phyloP scores from a whole-genome alignment of 2,888 invertebrate species.

The Meghimatium bilineatum region DNA sequence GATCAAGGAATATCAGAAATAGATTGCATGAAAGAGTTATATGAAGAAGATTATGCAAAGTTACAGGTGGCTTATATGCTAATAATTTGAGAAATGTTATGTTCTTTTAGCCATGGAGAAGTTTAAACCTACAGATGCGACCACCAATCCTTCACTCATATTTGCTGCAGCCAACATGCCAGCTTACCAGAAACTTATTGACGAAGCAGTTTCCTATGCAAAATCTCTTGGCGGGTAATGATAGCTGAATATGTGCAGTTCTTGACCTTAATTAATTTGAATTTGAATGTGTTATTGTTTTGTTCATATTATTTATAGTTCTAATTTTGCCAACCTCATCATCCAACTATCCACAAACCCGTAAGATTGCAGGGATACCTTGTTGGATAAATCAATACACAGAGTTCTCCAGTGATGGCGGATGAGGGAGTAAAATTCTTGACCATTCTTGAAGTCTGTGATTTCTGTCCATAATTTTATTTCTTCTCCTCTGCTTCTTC shows the following conservation, averaged over 20 bases:
- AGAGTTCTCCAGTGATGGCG: no score
- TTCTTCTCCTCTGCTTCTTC: no score
- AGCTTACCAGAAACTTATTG: constrained; percentile 92
- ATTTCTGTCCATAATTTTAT: no score
- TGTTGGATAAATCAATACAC: no score
- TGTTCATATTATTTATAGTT: no score
- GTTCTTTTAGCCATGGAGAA: constrained; percentile 89
- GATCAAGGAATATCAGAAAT: neutral
- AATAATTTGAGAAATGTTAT: neutral
- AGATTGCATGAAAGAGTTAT: no score
- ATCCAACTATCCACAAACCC: no score
- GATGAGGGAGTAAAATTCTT: no score
- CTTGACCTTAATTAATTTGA: neutral
- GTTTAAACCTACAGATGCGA: constrained; percentile 98
- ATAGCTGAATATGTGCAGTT: neutral
- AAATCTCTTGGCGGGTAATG: constrained; percentile 82
- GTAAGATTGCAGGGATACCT: no score
- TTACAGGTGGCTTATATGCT: neutral
- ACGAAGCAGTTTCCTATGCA: constrained; percentile 93
- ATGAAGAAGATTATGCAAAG: no score
- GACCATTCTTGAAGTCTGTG: no score
- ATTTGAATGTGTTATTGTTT: neutral
- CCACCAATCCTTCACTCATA: constrained; percentile 98
- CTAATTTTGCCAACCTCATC: no score
- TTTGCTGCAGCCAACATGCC: constrained; percentile 94